Evolutionary conservation across 1,140 invertebrate genomes (phyloP).

Genomic region (Choristoneura fumiferana): DNA sequence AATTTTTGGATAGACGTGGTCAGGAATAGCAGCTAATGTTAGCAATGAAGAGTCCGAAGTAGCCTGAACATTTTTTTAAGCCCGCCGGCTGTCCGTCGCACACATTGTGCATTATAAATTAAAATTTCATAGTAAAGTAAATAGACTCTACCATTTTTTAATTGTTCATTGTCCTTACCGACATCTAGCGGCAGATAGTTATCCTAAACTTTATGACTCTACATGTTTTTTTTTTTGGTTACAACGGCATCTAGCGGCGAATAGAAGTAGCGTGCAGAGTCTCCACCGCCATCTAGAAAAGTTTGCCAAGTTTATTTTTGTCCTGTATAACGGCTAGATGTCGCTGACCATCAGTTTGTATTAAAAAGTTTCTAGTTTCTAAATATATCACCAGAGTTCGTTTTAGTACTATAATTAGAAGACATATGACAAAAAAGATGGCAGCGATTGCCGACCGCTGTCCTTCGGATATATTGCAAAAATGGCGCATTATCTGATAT

Average conservation of each 20-base stretch:
- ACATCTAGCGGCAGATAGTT: background rate
- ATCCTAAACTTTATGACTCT: background rate
- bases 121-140: too few relatives aligned
- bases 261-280: too few relatives aligned
- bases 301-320: too few relatives aligned
- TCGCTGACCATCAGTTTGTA: slow-evolving; percentile 30
- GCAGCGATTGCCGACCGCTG: slow-evolving; percentile 74
- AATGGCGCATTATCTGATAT: slow-evolving; percentile 78
- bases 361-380: slow-evolving; percentile 55
- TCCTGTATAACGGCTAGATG: slow-evolving; percentile 38
- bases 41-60: too few relatives aligned
- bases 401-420: slow-evolving; percentile 76
- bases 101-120: too few relatives aligned
- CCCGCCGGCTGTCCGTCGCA: too few relatives aligned
- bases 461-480: slow-evolving; percentile 72
- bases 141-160: too few relatives aligned
- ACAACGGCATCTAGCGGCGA: slow-evolving; percentile 22
- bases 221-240: background rate
- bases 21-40: too few relatives aligned
- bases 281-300: too few relatives aligned
- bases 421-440: slow-evolving; percentile 78
- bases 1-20: too few relatives aligned
- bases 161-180: too few relatives aligned
- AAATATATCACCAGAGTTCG: slow-evolving; percentile 78
- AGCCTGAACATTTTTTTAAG: too few relatives aligned